These are phyloP conservation scores for Enteromius paludinosus DNA, from an alignment of 2,797 vertebrate species.

Conservation along the genomic window DNA sequence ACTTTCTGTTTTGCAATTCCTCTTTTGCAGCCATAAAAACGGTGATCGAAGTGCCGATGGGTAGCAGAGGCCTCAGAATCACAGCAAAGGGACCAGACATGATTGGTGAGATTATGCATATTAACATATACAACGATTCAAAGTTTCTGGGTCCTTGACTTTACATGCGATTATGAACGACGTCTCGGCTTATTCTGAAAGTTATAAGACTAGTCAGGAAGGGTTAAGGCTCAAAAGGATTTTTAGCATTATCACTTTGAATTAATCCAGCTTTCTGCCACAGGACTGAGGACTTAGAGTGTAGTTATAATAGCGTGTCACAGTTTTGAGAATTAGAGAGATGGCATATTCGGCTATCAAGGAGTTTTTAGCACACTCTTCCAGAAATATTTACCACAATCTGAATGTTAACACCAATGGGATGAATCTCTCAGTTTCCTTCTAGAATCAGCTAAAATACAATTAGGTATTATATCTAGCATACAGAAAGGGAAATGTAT, in stretches of 20 bases:
- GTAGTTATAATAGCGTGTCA: background rate
- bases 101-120: slow-evolving; percentile 80
- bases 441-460: background rate
- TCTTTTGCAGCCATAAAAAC: slow-evolving; percentile 84
- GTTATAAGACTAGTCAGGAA: background rate
- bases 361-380: background rate
- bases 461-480: background rate
- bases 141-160: background rate
- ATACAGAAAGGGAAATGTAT: background rate
- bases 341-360: background rate
- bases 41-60: slow-evolving; percentile 86
- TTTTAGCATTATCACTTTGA: background rate
- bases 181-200: background rate
- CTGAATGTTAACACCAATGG: background rate
- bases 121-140: background rate
- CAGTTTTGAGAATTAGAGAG: background rate
- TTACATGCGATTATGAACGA: background rate
- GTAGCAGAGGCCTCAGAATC: slow-evolving; percentile 88
- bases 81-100: slow-evolving; percentile 86
- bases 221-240: background rate
- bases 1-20: slow-evolving; percentile 2
- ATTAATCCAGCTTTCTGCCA: background rate
- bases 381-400: background rate
- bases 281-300: background rate
- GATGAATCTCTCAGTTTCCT: background rate